A percentile compares a stretch with the other conserved stretches of the same genome.
These are phyloP conservation scores for Hylia prasina DNA, from an alignment of 2,113 vertebrate genomes.

Conservation along the genomic window DNA sequence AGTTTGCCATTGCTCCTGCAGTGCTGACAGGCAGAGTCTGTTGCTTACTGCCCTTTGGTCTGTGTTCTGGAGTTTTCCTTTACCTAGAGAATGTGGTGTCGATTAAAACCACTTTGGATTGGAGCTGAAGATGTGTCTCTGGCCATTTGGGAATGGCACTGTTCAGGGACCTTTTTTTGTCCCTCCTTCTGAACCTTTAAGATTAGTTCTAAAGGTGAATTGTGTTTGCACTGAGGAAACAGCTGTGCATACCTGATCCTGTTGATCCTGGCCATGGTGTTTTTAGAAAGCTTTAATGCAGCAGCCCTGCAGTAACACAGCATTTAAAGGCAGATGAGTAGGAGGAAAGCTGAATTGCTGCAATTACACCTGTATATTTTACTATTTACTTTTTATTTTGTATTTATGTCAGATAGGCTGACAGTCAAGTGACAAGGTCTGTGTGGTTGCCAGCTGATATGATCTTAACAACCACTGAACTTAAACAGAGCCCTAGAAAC, in stretches of 20 bases:
- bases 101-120: neutral
- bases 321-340: neutral
- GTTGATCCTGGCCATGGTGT: neutral
- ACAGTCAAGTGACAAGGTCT: neutral
- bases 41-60: neutral
- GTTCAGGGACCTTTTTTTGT: neutral
- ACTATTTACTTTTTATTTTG: neutral
- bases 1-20: neutral
- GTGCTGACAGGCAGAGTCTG: neutral
- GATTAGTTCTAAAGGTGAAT: neutral
- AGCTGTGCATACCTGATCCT: neutral
- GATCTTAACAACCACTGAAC: neutral
- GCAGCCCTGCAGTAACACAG: neutral
- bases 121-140: neutral
- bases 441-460: neutral
- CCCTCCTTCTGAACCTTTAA: neutral
- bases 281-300: neutral
- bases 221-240: neutral
- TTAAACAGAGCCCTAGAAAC: neutral
- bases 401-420: neutral
- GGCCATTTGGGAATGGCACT: neutral
- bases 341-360: neutral
- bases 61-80: neutral
- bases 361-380: neutral
- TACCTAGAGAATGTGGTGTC: rapidly evolving